Evolutionary conservation across 1,140 invertebrate genomes (phyloP).

Genomic region (Drosophila setifemur): DNA sequence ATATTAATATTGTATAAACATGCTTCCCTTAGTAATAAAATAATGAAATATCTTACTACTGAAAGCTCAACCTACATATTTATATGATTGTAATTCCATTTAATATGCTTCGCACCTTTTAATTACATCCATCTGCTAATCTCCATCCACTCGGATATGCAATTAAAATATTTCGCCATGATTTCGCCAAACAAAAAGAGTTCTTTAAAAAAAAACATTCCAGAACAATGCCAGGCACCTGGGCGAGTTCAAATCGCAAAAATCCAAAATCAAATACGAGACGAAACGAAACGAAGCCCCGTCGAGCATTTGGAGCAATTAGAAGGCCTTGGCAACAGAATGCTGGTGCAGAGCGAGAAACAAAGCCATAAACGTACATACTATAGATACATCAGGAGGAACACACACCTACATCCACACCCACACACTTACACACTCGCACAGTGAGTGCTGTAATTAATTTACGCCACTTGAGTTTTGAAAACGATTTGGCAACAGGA

Average conservation of each 20-base stretch:
- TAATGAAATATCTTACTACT: too few species aligned
- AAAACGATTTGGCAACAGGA: constrained; percentile 42
- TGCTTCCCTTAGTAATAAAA: too few species aligned
- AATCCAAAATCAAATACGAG: too few species aligned
- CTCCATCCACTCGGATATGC: constrained; percentile 10
- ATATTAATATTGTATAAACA: too few species aligned
- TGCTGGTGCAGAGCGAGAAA: constrained; percentile 1
- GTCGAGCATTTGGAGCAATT: constrained; percentile 39
- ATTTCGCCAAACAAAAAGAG: constrained; percentile 47
- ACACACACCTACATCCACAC: too few species aligned
- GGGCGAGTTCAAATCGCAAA: neutral
- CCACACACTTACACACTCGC: too few species aligned
- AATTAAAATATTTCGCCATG: constrained; percentile 72
- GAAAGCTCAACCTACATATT: too few species aligned
- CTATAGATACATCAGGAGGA: constrained; percentile 41
- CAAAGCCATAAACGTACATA: constrained; percentile 32
- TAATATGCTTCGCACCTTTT: neutral
- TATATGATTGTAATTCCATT: too few species aligned
- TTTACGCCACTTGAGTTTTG: constrained; percentile 72
- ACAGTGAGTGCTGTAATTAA: constrained; percentile 61
- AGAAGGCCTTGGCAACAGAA: constrained; percentile 42
- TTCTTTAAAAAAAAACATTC: constrained; percentile 43
- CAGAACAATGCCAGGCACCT: constrained; percentile 17
- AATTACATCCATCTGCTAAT: neutral
- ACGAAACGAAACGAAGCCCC: constrained; percentile 13